Base-by-base conservation (phyloP, 1,140 invertebrate species). In the Drosophila micromelanica region DNA sequence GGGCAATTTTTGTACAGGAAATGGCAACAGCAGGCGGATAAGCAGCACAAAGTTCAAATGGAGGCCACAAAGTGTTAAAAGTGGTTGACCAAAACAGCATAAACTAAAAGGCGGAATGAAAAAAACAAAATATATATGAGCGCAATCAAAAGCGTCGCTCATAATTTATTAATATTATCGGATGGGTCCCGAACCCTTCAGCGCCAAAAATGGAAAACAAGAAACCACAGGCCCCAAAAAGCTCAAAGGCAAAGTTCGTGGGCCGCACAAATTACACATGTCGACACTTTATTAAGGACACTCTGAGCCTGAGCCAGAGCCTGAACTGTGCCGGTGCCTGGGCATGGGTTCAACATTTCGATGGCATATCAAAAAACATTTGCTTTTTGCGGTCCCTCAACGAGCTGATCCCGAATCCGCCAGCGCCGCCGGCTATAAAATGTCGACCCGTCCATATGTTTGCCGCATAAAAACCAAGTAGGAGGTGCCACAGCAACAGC, bases 231-330 rank as follows among this genome's bases (percentile, higher is more conserved):
- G 23, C 6, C 49, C 12, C 42, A 35, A n/a, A 56, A 35, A 7
- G 13, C 27, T 13, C 30, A 46, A 70, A 76, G 40, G 42, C 46
- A 73, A 63, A 76, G 74, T 68, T 68, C 74, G 68, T 55, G 54
- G 64, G 76, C 52, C 69, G 72, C 76, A 84, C 80, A 89, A 89
- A 89, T 89, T 87, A 89, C 84, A 89, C 80, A 89, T 89, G 84
- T 89, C 84, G 84, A 89, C 84, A 89, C 84, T 89, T 89, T 89
- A 89, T 89, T 89, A 89, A 78, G 69, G 35, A 71, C 73, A 70
- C 57, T 40, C 51, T 2, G 52, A 64, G 40, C 20, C n/a, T n/a
- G n/a, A n/a, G n/a, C n/a, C n/a, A n/a, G n/a, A n/a, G n/a, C n/a
- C n/a, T 46, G 52, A 52, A 20, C 20, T 2, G 46, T 20, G 13